phyloP scores from a whole-genome alignment of 2,888 invertebrate species.

The Plebejus anna region DNA sequence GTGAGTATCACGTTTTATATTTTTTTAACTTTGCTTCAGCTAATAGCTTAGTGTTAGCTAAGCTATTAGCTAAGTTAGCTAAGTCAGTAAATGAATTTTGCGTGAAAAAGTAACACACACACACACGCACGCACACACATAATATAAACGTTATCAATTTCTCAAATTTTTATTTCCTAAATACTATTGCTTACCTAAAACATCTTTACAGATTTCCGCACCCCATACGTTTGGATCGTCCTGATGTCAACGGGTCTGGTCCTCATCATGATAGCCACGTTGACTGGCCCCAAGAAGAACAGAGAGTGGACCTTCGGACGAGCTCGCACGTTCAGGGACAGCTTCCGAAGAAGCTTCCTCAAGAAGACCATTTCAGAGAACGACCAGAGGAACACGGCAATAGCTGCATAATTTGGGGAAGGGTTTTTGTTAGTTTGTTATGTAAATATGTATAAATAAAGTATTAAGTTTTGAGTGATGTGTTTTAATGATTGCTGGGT shows the following conservation, averaged over 20 bases:
- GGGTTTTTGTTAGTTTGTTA: not conserved
- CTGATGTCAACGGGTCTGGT: slow-evolving; percentile 42
- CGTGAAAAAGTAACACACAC: too few relatives aligned
- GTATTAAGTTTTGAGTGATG: not conserved
- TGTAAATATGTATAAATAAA: slow-evolving; percentile 21
- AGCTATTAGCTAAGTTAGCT: too few relatives aligned
- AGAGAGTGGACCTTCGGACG: slow-evolving; percentile 51
- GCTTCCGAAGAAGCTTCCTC: slow-evolving; percentile 47
- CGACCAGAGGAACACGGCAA: slow-evolving; percentile 38
- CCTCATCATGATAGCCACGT: slow-evolving; percentile 39
- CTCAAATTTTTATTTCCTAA: too few relatives aligned
- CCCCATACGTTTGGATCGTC: slow-evolving; percentile 41
- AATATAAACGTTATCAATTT: too few relatives aligned
- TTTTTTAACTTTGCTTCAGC: not conserved
- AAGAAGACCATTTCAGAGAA: slow-evolving; percentile 38
- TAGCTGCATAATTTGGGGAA: slow-evolving; percentile 35
- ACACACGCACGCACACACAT: too few relatives aligned
- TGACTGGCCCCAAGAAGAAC: slow-evolving; percentile 49
- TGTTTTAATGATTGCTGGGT: not conserved
- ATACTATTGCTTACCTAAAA: too few relatives aligned
- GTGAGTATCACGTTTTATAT: not conserved
- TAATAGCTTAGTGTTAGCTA: not conserved
- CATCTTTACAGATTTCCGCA: slow-evolving; percentile 39
- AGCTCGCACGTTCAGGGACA: slow-evolving; percentile 43
- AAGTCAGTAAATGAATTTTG: too few relatives aligned